A percentile compares a stretch with the other conserved stretches of the same genome.
Conservation (phyloP, 2,797 vertebrate genomes). For the Aldrovandia affinis region DNA sequence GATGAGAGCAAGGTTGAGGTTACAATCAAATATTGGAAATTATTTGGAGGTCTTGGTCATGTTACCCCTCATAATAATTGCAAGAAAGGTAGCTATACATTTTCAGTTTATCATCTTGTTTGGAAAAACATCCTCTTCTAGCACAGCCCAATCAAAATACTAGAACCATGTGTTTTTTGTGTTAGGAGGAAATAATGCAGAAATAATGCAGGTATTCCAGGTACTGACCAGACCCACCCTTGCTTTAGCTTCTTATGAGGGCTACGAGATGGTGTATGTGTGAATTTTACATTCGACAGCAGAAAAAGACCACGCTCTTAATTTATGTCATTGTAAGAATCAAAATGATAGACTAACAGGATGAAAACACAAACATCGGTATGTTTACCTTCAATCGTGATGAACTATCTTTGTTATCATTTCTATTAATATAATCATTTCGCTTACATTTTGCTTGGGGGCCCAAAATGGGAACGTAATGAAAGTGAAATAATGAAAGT, state of each 20-base stretch:
- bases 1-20: neutral
- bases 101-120: neutral
- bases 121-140: neutral
- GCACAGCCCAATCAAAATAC: neutral
- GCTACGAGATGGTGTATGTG: neutral
- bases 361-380: neutral
- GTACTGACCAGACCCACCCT: neutral
- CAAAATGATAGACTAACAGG: neutral
- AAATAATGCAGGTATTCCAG: too few species aligned
- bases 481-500: neutral
- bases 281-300: neutral
- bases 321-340: neutral
- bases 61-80: neutral
- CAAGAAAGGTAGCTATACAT: neutral
- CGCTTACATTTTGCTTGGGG: neutral
- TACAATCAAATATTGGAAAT: neutral
- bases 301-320: neutral
- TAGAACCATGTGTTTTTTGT: neutral
- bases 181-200: too few species aligned
- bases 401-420: neutral
- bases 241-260: neutral
- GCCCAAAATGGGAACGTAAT: neutral
- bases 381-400: neutral
- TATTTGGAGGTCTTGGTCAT: neutral
- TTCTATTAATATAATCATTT: neutral